A percentile compares a stretch with the other conserved stretches of the same genome.
Evolutionary conservation across 2,888 invertebrate genomes (phyloP).

Genomic region (Troides helena): DNA sequence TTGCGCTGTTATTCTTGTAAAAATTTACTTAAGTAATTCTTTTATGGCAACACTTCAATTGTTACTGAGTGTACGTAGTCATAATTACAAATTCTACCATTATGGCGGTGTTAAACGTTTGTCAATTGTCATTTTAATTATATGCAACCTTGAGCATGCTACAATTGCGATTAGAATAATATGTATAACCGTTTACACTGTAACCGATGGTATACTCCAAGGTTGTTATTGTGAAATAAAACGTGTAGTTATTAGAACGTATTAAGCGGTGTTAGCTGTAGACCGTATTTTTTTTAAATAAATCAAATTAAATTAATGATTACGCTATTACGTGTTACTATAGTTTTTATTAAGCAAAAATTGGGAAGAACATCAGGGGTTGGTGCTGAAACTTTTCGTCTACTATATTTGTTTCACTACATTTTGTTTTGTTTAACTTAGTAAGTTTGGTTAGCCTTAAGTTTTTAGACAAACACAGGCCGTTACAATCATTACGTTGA

Average conservation of each 20-base stretch:
- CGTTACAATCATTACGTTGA: too few species aligned
- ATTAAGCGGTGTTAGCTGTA: not conserved
- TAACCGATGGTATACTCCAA: slow-evolving; percentile 14
- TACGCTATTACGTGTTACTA: too few species aligned
- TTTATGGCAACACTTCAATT: not conserved
- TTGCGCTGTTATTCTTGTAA: too few species aligned
- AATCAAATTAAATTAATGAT: too few species aligned
- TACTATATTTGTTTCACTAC: too few species aligned
- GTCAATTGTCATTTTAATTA: slow-evolving; percentile 19
- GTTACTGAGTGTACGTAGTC: not conserved
- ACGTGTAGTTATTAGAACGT: slow-evolving; percentile 10
- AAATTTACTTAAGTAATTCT: not conserved
- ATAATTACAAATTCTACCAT: slow-evolving; percentile 17
- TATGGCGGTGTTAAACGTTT: slow-evolving; percentile 14
- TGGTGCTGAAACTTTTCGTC: too few species aligned
- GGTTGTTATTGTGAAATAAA: slow-evolving; percentile 18
- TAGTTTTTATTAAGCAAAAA: too few species aligned
- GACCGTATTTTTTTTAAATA: too few species aligned
- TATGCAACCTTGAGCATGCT: slow-evolving; percentile 21
- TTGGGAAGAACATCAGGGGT: too few species aligned
- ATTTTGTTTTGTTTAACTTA: too few species aligned
- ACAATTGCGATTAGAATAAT: slow-evolving; percentile 20
- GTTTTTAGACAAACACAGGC: too few species aligned
- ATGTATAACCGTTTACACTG: slow-evolving; percentile 12
- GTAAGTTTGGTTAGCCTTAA: too few species aligned